These are phyloP conservation scores for Akabosia matsudoensis DNA, from an alignment of 1,140 invertebrate genomes.

Conservation along the genomic window DNA sequence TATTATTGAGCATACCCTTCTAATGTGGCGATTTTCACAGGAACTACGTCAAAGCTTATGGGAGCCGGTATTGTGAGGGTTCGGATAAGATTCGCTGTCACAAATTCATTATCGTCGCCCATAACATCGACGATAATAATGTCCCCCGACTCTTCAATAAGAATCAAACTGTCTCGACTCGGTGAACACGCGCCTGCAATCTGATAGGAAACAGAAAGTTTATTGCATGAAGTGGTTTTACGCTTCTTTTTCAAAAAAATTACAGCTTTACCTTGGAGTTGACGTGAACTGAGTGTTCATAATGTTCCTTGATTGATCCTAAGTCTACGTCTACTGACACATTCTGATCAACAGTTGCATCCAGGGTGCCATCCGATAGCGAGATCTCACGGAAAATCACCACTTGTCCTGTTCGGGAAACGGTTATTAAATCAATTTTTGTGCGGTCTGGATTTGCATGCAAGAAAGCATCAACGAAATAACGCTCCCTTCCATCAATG, in stretches of 20 bases:
- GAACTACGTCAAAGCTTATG: background rate
- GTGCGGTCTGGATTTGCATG: slow-evolving; percentile 34
- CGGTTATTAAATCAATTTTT: slow-evolving; percentile 33
- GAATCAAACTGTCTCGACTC: background rate
- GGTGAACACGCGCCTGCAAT: slow-evolving; percentile 19
- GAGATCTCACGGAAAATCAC: slow-evolving; percentile 26
- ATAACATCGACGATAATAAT: slow-evolving; percentile 15
- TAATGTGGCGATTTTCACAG: slow-evolving; percentile 26
- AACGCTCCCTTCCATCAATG: background rate
- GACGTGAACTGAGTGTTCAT: background rate
- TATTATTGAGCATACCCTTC: slow-evolving; percentile 31
- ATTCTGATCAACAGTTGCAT: slow-evolving; percentile 31
- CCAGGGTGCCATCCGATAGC: slow-evolving; percentile 24
- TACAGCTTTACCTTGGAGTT: background rate
- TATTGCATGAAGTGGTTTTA: background rate
- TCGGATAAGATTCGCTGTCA: background rate
- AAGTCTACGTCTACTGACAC: slow-evolving; percentile 35
- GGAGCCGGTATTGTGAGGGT: background rate
- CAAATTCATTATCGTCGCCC: background rate
- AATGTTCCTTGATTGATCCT: slow-evolving; percentile 19
- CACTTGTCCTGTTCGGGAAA: slow-evolving; percentile 19
- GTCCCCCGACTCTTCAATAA: background rate
- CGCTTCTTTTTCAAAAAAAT: background rate
- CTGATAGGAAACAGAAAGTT: slow-evolving; percentile 4
- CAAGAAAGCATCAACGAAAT: slow-evolving; percentile 29